Conservation (phyloP, 2,113 vertebrate species). For the Sceloporus tristichus region DNA sequence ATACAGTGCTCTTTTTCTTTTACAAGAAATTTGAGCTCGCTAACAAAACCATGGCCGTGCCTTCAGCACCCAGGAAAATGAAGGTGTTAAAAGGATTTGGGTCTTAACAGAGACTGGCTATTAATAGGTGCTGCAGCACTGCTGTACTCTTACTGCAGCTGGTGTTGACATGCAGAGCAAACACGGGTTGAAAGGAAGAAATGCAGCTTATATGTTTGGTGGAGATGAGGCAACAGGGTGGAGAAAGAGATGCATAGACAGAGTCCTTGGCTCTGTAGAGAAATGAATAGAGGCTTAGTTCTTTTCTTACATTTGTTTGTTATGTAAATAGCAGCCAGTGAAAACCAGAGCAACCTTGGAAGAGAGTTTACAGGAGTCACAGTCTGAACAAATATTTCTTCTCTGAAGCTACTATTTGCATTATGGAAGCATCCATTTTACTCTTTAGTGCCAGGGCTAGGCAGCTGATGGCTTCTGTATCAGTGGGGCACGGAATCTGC, state of each 20-base stretch:
- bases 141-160: not conserved
- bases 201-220: not conserved
- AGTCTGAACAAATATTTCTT: not conserved
- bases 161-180: constrained; percentile 9
- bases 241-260: not conserved
- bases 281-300: not conserved
- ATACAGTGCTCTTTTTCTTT: constrained; percentile 4
- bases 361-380: not conserved
- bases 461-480: too few relatives aligned
- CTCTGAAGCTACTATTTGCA: not conserved
- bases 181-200: constrained; percentile 2
- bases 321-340: not conserved
- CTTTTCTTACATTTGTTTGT: not conserved
- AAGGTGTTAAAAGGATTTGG: constrained; percentile 11
- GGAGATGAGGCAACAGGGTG: not conserved
- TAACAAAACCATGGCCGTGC: not conserved
- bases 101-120: not conserved
- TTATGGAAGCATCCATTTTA: not conserved
- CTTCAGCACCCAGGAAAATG: not conserved
- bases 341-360: not conserved
- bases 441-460: too few relatives aligned
- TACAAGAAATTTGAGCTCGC: constrained; percentile 27
- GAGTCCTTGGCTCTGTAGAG: not conserved
- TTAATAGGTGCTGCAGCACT: not conserved
- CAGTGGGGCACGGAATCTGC: too few relatives aligned